Conservation (phyloP, 2,797 vertebrate species). For the Acanthis flammea region DNA sequence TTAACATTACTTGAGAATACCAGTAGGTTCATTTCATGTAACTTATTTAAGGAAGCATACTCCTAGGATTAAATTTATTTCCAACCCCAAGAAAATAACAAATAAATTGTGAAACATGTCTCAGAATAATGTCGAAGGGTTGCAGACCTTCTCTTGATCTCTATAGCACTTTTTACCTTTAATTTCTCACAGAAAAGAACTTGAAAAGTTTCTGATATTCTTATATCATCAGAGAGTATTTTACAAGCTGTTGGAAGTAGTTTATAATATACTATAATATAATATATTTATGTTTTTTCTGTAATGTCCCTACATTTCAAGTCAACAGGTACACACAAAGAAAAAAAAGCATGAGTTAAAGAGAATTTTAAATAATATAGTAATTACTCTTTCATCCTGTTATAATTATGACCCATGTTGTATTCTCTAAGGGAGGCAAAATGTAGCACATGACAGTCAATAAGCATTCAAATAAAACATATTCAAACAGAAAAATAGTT, state of each 20-base stretch:
- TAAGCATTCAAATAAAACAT: neutral
- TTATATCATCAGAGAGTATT: neutral
- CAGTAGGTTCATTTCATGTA: neutral
- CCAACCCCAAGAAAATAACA: neutral
- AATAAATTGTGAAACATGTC: neutral
- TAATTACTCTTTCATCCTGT: neutral
- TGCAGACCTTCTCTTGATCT: neutral
- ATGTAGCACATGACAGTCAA: neutral
- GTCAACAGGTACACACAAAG: neutral
- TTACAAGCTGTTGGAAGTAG: neutral
- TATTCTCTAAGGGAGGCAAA: neutral
- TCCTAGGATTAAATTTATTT: neutral
- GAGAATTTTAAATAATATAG: neutral
- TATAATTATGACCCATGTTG: neutral
- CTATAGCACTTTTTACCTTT: neutral
- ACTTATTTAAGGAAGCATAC: neutral
- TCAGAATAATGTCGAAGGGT: neutral
- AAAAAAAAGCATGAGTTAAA: fast-evolving
- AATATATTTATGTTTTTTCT: no score
- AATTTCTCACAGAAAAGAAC: neutral
- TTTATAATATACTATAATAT: neutral
- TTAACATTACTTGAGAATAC: slow-evolving; percentile 5
- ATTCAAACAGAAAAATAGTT: neutral
- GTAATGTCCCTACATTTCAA: neutral
- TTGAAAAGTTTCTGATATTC: neutral